Evolutionary conservation across 2,113 vertebrate genomes (phyloP).

Genomic region (Arenaria interpres): DNA sequence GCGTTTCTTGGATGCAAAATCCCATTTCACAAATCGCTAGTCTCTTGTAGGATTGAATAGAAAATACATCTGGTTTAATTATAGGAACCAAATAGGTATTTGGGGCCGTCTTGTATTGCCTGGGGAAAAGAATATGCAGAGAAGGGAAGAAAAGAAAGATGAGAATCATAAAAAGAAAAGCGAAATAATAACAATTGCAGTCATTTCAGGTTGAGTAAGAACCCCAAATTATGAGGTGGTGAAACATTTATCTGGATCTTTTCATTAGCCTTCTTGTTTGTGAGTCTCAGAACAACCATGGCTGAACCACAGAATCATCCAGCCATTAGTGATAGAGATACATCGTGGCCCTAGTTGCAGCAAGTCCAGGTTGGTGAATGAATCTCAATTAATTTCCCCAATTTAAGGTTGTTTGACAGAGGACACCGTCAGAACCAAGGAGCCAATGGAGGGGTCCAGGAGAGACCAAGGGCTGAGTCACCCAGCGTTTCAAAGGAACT

Average conservation of each 20-base stretch:
- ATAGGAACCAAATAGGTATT: slow-evolving; percentile 2
- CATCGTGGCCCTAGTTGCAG: background rate
- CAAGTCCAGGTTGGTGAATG: fast-evolving
- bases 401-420: background rate
- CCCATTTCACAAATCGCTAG: background rate
- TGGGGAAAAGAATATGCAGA: background rate
- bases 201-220: background rate
- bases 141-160: background rate
- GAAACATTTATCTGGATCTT: background rate
- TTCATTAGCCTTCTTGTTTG: background rate
- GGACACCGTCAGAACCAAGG: background rate
- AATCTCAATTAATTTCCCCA: background rate
- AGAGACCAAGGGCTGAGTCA: background rate
- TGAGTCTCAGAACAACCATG: background rate
- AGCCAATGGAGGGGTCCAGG: background rate
- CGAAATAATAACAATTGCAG: background rate
- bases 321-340: fast-evolving
- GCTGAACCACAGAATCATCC: background rate
- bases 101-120: background rate
- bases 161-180: background rate
- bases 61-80: slow-evolving; percentile 31
- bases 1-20: slow-evolving; percentile 12
- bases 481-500: background rate
- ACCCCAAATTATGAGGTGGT: background rate
- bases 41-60: background rate